phyloP scores from a whole-genome alignment of 2,113 vertebrate genomes.

The Sclerurus mexicanus region DNA sequence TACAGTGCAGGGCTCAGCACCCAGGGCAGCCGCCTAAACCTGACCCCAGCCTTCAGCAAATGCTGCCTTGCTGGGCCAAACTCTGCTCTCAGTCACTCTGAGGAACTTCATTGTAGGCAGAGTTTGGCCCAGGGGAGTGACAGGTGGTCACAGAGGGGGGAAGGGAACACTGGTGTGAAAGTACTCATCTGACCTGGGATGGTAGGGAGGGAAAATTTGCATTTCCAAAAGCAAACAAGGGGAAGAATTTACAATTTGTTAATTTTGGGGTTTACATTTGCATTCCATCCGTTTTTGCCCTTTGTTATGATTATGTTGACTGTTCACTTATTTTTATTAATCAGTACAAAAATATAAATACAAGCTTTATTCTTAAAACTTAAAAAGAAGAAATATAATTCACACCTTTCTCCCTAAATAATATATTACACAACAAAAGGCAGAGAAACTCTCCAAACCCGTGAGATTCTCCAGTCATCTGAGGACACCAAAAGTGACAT shows the following conservation, averaged over 20 bases:
- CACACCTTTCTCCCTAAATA: constrained; percentile 50
- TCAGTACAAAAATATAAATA: constrained; percentile 67
- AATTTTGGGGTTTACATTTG: not conserved
- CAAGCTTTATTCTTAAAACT: constrained; percentile 55
- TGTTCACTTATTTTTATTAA: constrained; percentile 48
- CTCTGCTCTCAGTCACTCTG: not conserved
- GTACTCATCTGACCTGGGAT: not conserved
- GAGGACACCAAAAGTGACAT: not conserved
- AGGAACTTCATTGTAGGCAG: constrained; percentile 45
- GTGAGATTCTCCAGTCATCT: constrained; percentile 12
- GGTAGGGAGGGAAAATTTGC: not conserved
- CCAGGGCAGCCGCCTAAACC: not conserved
- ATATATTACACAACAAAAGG: constrained; percentile 22
- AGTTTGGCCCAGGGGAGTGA: not conserved
- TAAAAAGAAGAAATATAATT: not conserved
- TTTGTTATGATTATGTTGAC: constrained; percentile 10
- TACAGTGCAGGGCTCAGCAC: not conserved
- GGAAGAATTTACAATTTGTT: not conserved
- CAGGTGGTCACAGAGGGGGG: not conserved
- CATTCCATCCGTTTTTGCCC: not conserved
- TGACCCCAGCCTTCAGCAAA: not conserved
- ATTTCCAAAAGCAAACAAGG: not conserved
- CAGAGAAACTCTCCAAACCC: constrained; percentile 2
- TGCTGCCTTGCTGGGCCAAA: not conserved
- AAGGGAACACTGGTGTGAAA: not conserved